These are phyloP conservation scores for Polypterus bichir DNA, from an alignment of 2,113 vertebrate species.

Conservation along the genomic window DNA sequence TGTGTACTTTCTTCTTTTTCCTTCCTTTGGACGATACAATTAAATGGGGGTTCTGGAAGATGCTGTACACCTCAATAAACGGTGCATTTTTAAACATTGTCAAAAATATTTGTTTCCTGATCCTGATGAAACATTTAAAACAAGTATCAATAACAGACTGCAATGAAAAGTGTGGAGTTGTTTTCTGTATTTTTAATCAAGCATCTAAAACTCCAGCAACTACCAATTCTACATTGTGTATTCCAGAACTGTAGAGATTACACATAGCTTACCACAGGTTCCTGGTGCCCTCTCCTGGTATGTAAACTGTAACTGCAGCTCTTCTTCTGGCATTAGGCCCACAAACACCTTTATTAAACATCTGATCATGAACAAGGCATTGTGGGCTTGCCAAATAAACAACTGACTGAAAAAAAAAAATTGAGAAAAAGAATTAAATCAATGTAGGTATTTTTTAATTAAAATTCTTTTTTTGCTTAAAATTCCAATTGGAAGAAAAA, in stretches of 20 bases:
- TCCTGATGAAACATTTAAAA: no score
- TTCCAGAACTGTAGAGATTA: background rate
- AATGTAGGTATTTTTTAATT: background rate
- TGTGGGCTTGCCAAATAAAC: constrained; percentile 97
- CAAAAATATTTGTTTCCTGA: no score
- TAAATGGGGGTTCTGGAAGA: no score
- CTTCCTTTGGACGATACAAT: no score
- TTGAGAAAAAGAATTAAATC: constrained; percentile 6
- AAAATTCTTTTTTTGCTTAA: background rate
- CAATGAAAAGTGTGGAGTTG: no score
- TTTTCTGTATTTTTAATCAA: no score
- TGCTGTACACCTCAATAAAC: no score
- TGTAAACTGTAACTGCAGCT: constrained; percentile 78
- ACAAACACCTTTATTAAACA: constrained; percentile 91
- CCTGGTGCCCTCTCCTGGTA: constrained; percentile 72
- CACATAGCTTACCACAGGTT: constrained; percentile 55
- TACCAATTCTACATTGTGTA: no score
- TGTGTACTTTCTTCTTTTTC: no score
- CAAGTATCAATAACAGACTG: no score
- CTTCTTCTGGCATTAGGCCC: constrained; percentile 75
- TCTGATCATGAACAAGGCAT: constrained; percentile 89
- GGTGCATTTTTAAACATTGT: no score
- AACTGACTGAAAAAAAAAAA: constrained; percentile 66
- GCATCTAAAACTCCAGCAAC: no score
- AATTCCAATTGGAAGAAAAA: background rate